These are phyloP conservation scores for Aphaenogaster rudis DNA, from an alignment of 1,140 invertebrate genomes.

Conservation along the genomic window DNA sequence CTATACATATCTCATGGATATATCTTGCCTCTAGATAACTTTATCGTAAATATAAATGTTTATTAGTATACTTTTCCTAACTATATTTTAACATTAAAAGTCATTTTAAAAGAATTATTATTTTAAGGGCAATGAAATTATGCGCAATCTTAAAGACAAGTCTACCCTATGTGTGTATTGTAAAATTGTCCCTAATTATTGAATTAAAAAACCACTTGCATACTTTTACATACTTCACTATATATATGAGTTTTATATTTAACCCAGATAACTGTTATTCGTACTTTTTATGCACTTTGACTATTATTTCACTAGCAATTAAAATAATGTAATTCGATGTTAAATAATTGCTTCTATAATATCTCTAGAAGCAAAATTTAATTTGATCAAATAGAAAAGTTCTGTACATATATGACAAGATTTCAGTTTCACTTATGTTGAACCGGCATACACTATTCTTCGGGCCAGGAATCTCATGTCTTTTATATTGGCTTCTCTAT, in stretches of 20 bases:
- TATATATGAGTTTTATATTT: slow-evolving; percentile 4
- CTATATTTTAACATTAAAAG: neutral
- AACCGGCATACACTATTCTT: neutral
- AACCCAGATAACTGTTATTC: neutral
- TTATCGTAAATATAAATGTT: slow-evolving; percentile 8
- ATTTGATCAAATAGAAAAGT: neutral
- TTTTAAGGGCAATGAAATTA: slow-evolving; percentile 1
- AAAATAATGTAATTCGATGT: neutral
- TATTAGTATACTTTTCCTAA: neutral
- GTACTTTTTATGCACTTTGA: neutral
- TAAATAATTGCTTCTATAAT: slow-evolving; percentile 1
- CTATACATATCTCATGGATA: neutral
- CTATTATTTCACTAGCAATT: neutral
- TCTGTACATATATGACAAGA: neutral
- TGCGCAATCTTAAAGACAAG: neutral
- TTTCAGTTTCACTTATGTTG: slow-evolving; percentile 1
- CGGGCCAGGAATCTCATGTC: neutral
- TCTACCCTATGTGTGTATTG: neutral
- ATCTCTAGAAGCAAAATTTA: neutral
- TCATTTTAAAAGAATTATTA: neutral
- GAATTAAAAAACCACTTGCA: neutral
- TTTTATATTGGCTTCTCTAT: neutral
- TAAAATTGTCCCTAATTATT: neutral
- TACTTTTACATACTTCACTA: neutral
- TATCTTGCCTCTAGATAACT: slow-evolving; percentile 16